Evolutionary conservation across 2,113 vertebrate genomes (phyloP).

Genomic region (Rhagologus leucostigma): DNA sequence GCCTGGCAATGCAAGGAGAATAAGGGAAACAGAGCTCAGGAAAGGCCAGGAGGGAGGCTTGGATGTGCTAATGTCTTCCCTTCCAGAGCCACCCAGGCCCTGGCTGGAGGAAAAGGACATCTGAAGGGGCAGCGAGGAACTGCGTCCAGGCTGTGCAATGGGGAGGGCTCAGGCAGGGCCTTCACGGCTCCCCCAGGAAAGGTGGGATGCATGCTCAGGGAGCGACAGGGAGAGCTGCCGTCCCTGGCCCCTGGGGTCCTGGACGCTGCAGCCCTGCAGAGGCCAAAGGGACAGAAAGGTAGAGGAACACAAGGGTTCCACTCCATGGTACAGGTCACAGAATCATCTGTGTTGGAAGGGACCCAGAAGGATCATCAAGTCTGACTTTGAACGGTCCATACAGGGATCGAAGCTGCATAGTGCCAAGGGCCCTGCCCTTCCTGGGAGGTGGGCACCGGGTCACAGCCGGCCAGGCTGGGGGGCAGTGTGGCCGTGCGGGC

Average conservation of each 20-base stretch:
- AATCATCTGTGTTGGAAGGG: neutral
- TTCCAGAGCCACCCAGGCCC: neutral
- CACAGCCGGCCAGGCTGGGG: neutral
- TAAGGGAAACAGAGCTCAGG: neutral
- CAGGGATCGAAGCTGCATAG: rapidly evolving
- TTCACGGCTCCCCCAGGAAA: neutral
- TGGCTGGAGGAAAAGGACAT: neutral
- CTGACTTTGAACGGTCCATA: neutral
- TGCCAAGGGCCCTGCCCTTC: neutral
- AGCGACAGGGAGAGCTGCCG: neutral
- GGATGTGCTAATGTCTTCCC: neutral
- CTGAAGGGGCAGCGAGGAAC: neutral
- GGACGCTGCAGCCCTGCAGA: neutral
- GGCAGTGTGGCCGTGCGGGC: rapidly evolving
- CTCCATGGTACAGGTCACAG: neutral
- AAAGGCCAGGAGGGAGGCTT: neutral
- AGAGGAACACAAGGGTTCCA: too few relatives aligned
- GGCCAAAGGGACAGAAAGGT: neutral
- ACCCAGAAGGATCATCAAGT: neutral
- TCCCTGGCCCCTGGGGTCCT: too few relatives aligned
- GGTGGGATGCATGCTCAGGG: too few relatives aligned
- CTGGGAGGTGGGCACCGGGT: neutral
- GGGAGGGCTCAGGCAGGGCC: neutral
- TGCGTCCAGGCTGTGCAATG: neutral
- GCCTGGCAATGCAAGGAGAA: neutral